These are phyloP conservation scores for Clarias batrachus DNA, from an alignment of 2,113 vertebrate genomes.

Conservation along the genomic window DNA sequence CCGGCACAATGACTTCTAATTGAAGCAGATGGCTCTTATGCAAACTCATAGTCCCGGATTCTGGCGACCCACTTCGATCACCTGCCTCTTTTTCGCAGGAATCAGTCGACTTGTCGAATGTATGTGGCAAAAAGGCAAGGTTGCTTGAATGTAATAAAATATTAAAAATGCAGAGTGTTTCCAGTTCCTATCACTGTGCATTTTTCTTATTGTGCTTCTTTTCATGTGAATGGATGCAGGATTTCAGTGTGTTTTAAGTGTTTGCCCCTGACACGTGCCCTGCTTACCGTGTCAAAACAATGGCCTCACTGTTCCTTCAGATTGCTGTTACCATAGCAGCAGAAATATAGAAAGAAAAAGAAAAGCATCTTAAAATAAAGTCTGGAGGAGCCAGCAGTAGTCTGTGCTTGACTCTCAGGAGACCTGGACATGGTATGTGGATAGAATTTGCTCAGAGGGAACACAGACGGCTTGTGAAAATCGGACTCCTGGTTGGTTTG, in stretches of 20 bases:
- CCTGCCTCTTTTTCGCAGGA: constrained; percentile 27
- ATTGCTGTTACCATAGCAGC: constrained; percentile 55
- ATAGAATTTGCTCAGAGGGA: constrained; percentile 34
- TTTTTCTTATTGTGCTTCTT: constrained; percentile 25
- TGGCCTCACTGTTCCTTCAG: constrained; percentile 50
- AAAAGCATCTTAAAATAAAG: constrained; percentile 51
- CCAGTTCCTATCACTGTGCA: constrained; percentile 10
- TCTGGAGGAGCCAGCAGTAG: constrained; percentile 34
- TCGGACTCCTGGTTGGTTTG: constrained; percentile 27
- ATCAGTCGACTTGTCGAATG: constrained; percentile 29
- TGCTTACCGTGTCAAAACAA: constrained; percentile 47
- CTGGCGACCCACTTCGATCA: constrained; percentile 41
- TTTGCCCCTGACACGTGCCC: constrained; percentile 38
- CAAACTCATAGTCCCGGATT: constrained; percentile 35
- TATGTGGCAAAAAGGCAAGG: constrained; percentile 10
- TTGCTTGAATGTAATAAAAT: constrained; percentile 25
- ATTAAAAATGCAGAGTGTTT: constrained; percentile 27
- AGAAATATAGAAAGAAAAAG: constrained; percentile 41
- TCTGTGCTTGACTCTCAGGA: constrained; percentile 21
- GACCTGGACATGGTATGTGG: constrained; percentile 43
- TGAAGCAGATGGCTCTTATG: constrained; percentile 52
- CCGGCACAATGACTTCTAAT: constrained; percentile 48
- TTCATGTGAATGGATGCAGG: neutral
- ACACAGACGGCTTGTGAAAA: constrained; percentile 35
- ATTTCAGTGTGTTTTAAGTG: constrained; percentile 37